phyloP scores from a whole-genome alignment of 2,888 invertebrate species.

The Sinhomidia bicolor region DNA sequence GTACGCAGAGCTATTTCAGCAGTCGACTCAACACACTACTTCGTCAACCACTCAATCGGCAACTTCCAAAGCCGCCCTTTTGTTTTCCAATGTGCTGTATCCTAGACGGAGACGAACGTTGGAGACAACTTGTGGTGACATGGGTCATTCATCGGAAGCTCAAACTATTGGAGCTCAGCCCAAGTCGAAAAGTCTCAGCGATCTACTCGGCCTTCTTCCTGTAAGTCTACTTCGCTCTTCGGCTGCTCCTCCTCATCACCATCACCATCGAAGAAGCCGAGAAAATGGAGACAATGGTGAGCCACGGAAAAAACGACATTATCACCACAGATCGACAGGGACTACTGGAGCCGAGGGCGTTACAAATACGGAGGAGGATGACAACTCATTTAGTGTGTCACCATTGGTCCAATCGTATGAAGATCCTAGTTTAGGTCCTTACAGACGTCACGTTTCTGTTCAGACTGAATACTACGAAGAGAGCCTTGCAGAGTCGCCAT shows the following conservation, averaged over 20 bases:
- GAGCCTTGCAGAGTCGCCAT: conserved; percentile 76
- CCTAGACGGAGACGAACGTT: conserved; percentile 77
- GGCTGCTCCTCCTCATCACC: background rate
- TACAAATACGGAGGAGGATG: background rate
- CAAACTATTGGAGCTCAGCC: conserved; percentile 81
- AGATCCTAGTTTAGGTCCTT: conserved; percentile 34
- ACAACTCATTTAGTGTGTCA: background rate
- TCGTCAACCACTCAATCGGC: conserved; percentile 32
- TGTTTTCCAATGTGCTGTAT: conserved; percentile 76
- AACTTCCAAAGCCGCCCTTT: conserved; percentile 50
- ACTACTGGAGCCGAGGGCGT: conserved; percentile 15
- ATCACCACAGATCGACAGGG: conserved; percentile 48
- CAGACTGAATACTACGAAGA: conserved; percentile 72
- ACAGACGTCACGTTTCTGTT: conserved; percentile 72
- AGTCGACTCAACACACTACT: conserved; percentile 38
- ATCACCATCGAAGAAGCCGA: background rate
- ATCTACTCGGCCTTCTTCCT: conserved; percentile 85
- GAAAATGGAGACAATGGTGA: background rate
- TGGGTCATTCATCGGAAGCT: conserved; percentile 43
- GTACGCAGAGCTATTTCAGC: conserved; percentile 81
- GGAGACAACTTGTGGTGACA: conserved; percentile 75
- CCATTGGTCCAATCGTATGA: conserved; percentile 61
- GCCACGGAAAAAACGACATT: conserved; percentile 11
- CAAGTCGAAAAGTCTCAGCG: conserved; percentile 92
- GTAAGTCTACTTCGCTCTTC: conserved; percentile 86